Percentiles rank a stretch among this genome's conserved stretches.
Evolutionary conservation across 2,888 invertebrate species (phyloP).

Genomic region (Digitonthophagus gazella): DNA sequence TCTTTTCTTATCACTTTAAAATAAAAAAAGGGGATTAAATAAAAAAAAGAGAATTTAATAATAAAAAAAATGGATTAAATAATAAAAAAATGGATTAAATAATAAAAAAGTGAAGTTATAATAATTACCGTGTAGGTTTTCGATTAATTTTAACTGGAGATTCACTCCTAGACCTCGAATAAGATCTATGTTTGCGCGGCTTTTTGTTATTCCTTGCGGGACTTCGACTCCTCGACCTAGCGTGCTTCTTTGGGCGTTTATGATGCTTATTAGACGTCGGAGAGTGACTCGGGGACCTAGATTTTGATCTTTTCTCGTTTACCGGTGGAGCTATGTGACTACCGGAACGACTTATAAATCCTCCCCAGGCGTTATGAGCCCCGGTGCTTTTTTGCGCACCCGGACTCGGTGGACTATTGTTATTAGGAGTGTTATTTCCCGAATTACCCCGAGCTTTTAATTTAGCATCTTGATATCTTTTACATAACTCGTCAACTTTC

Average conservation of each 20-base stretch:
- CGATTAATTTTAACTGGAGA: constrained; percentile 46
- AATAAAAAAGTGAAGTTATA: too few species aligned
- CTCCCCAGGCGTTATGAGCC: constrained; percentile 66
- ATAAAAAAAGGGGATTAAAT: constrained; percentile 19
- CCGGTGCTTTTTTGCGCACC: constrained; percentile 57
- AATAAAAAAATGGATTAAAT: not conserved
- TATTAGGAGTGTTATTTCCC: constrained; percentile 54
- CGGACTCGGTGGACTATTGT: constrained; percentile 49
- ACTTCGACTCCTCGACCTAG: constrained; percentile 44
- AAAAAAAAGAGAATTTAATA: not conserved
- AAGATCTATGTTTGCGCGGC: constrained; percentile 45
- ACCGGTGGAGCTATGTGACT: constrained; percentile 48
- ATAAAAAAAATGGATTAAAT: not conserved
- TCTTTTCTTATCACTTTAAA: constrained; percentile 49
- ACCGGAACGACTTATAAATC: constrained; percentile 58
- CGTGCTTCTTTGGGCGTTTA: constrained; percentile 45
- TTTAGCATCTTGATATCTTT: constrained; percentile 68
- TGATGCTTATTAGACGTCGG: constrained; percentile 43
- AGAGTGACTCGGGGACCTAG: constrained; percentile 46
- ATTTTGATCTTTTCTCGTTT: constrained; percentile 46
- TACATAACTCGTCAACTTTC: constrained; percentile 70
- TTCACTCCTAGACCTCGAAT: constrained; percentile 48
- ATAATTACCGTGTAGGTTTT: constrained; percentile 37
- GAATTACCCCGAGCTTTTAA: constrained; percentile 56
- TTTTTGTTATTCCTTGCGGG: constrained; percentile 45